Evolutionary conservation across 1,140 invertebrate species (phyloP).

Genomic region (Zeugodacus cucurbitae): DNA sequence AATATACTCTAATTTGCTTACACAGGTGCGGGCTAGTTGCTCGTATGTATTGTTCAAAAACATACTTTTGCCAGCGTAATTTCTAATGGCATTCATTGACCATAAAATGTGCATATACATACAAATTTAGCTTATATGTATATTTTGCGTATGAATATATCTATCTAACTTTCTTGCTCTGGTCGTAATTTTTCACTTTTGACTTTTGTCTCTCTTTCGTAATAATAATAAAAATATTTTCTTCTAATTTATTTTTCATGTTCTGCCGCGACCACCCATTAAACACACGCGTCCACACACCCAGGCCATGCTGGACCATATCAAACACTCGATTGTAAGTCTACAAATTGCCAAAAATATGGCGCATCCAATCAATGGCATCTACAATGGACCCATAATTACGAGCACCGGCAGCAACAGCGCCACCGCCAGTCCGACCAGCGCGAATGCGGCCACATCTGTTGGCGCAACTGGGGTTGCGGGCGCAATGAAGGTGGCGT

Average conservation of each 20-base stretch:
- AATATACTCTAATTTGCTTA: too few species aligned
- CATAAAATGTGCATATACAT: too few species aligned
- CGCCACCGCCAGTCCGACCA: slow-evolving; percentile 44
- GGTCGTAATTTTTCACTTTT: not conserved
- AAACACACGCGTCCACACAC: not conserved
- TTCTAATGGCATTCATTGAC: too few species aligned
- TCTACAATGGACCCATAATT: slow-evolving; percentile 74
- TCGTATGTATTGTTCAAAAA: too few species aligned
- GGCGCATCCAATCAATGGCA: slow-evolving; percentile 86
- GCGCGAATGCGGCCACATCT: slow-evolving; percentile 46
- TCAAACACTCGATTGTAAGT: slow-evolving; percentile 97
- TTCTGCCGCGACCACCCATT: not conserved
- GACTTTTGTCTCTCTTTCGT: not conserved
- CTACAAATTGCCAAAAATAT: slow-evolving; percentile 98
- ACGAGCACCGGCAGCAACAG: slow-evolving; percentile 46
- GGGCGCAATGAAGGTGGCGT: slow-evolving; percentile 29
- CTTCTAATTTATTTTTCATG: not conserved
- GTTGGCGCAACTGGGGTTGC: not conserved
- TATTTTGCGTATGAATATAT: not conserved
- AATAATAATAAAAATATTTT: not conserved
- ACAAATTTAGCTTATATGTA: too few species aligned
- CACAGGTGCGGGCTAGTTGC: too few species aligned
- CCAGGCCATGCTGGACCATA: slow-evolving; percentile 88
- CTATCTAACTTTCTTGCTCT: not conserved
- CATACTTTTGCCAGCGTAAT: too few species aligned